A percentile compares a stretch with the other conserved stretches of the same genome.
These are phyloP conservation scores for Hycleus phaleratus DNA, from an alignment of 1,140 invertebrate species.

Conservation along the genomic window DNA sequence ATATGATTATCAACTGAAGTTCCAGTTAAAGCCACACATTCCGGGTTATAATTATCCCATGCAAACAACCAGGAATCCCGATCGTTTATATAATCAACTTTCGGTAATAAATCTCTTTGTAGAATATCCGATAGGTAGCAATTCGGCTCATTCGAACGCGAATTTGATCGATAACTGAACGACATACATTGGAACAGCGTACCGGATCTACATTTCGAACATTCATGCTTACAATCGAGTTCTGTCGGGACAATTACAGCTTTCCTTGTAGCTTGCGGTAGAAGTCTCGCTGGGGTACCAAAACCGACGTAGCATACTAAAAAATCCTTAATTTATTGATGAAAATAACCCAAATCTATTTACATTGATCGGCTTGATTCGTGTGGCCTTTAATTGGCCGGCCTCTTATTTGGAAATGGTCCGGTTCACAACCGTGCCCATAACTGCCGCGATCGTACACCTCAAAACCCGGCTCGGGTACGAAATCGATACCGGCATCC, in stretches of 20 bases:
- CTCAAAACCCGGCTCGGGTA: conserved; percentile 56
- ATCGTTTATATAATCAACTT: conserved; percentile 56
- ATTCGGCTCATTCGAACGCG: conserved; percentile 39
- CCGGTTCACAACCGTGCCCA: conserved; percentile 66
- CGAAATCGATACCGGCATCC: conserved; percentile 48
- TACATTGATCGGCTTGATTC: conserved; percentile 31
- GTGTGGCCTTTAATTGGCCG: conserved; percentile 17
- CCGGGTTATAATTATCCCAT: conserved; percentile 48
- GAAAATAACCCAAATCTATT: not conserved
- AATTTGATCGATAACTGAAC: conserved; percentile 57
- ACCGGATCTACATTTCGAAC: conserved; percentile 49
- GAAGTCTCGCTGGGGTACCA: conserved; percentile 58
- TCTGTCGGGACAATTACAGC: conserved; percentile 53
- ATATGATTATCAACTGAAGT: conserved; percentile 13
- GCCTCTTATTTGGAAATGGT: conserved; percentile 38
- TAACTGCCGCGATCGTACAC: conserved; percentile 71
- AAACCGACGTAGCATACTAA: conserved; percentile 67
- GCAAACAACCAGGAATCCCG: conserved; percentile 54
- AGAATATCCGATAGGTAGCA: conserved; percentile 64
- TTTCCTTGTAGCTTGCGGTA: conserved; percentile 55
- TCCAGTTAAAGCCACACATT: conserved; percentile 26
- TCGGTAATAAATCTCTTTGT: conserved; percentile 56
- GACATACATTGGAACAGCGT: conserved; percentile 61
- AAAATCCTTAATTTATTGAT: conserved; percentile 18
- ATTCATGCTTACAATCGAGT: conserved; percentile 60